Evolutionary conservation across 37 sponge, comb jelly and placozoan genomes (phyloP).

Genomic region (Petrosia ficiformis): DNA sequence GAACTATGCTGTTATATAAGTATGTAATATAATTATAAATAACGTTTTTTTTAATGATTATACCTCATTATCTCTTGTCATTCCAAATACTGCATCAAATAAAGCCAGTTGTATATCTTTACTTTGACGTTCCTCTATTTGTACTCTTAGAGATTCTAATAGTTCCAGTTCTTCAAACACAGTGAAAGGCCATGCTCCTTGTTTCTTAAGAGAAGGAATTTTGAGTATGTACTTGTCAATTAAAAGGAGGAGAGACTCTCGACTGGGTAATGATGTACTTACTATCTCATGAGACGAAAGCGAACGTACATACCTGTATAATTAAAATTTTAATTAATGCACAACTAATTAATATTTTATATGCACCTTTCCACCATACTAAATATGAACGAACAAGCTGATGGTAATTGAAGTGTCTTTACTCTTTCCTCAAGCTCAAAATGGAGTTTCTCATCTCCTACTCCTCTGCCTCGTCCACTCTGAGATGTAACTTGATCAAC

Average conservation of each 20-base stretch:
- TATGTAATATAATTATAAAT: background rate
- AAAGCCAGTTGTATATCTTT: slow-evolving; percentile 33
- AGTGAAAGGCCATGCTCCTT: background rate
- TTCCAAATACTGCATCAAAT: slow-evolving; percentile 72
- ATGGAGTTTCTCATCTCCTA: background rate
- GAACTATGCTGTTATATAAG: background rate
- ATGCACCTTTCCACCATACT: slow-evolving; percentile 36
- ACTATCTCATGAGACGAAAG: background rate
- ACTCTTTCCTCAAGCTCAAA: slow-evolving; percentile 14
- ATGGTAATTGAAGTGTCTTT: slow-evolving; percentile 30
- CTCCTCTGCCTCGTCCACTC: background rate
- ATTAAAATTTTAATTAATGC: background rate
- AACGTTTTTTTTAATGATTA: background rate
- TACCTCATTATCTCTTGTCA: background rate
- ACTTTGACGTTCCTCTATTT: slow-evolving; percentile 34
- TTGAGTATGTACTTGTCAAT: slow-evolving; percentile 32
- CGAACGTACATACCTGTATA: background rate
- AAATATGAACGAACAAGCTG: slow-evolving; percentile 44
- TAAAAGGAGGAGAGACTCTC: slow-evolving; percentile 25
- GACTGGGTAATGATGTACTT: slow-evolving; percentile 13
- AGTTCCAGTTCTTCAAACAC: slow-evolving; percentile 60
- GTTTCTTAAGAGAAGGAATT: background rate
- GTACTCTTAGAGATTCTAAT: slow-evolving; percentile 20
- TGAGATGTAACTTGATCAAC: background rate
- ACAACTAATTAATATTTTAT: background rate